Evolutionary conservation across 1,140 invertebrate genomes (phyloP).

Genomic region (Tetramorium alpestre): DNA sequence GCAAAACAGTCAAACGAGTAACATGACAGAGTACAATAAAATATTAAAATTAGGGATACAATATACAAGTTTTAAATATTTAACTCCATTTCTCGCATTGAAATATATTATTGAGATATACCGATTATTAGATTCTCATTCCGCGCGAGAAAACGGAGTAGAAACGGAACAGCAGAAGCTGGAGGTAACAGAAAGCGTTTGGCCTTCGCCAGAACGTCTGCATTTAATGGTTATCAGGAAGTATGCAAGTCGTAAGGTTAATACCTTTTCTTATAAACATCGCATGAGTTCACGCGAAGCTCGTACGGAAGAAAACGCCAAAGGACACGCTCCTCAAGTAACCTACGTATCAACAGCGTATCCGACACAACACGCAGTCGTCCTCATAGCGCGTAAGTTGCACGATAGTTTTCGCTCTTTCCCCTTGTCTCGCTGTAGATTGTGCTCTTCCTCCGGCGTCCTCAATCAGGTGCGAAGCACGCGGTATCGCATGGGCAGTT

Average conservation of each 20-base stretch:
- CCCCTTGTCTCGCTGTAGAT: background rate
- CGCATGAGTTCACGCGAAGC: background rate
- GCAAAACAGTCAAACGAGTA: background rate
- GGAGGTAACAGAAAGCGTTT: background rate
- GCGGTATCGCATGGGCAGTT: constrained; percentile 70
- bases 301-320: background rate
- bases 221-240: constrained; percentile 20
- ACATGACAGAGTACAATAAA: background rate
- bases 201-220: background rate
- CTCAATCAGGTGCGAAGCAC: constrained; percentile 78
- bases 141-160: background rate
- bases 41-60: background rate
- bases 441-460: constrained; percentile 54
- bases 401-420: constrained; percentile 29
- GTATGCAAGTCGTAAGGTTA: background rate
- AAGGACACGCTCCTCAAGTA: constrained; percentile 17
- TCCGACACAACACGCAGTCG: background rate
- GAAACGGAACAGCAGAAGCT: background rate
- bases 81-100: background rate
- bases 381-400: constrained; percentile 16
- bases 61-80: background rate
- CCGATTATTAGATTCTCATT: background rate
- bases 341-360: background rate
- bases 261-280: constrained; percentile 25
- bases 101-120: background rate